Percentiles rank a stretch among this genome's conserved stretches.
Conservation (phyloP, 2,113 vertebrate species). For the Hymenochirus boettgeri region DNA sequence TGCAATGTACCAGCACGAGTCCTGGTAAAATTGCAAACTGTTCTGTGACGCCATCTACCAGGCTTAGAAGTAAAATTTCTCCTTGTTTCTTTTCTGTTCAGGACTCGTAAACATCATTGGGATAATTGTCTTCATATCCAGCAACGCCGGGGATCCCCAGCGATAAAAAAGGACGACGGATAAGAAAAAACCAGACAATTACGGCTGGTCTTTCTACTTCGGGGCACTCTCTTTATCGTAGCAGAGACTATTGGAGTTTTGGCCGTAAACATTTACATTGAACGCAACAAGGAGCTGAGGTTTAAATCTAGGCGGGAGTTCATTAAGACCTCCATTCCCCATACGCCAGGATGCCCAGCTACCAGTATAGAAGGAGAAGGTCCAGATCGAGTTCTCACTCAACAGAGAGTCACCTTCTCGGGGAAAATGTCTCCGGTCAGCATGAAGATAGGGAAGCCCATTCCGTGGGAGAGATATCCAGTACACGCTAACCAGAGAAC, state of each 20-base stretch:
- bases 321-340: slow-evolving; percentile 86
- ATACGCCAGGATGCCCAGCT: slow-evolving; percentile 93
- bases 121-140: slow-evolving; percentile 98
- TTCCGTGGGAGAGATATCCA: slow-evolving; percentile 87
- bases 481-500: slow-evolving; percentile 90
- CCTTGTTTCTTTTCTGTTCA: slow-evolving; percentile 53
- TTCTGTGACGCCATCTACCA: too few species aligned
- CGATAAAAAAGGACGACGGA: slow-evolving; percentile 91
- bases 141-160: slow-evolving; percentile 93
- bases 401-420: slow-evolving; percentile 81
- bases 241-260: slow-evolving; percentile 93
- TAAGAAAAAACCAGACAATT: slow-evolving; percentile 93
- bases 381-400: slow-evolving; percentile 89
- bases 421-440: slow-evolving; percentile 79
- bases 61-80: too few species aligned
- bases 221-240: slow-evolving; percentile 93
- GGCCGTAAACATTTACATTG: slow-evolving; percentile 96
- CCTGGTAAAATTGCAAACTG: too few species aligned
- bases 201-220: slow-evolving; percentile 98
- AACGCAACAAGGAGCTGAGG: slow-evolving; percentile 89
- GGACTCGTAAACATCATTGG: slow-evolving; percentile 97
- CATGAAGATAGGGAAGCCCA: slow-evolving; percentile 78
- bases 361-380: slow-evolving; percentile 81
- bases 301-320: slow-evolving; percentile 84
- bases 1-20: too few species aligned